Evolutionary conservation across 2,888 invertebrate species (phyloP).

Genomic region (Eilema sororculum): DNA sequence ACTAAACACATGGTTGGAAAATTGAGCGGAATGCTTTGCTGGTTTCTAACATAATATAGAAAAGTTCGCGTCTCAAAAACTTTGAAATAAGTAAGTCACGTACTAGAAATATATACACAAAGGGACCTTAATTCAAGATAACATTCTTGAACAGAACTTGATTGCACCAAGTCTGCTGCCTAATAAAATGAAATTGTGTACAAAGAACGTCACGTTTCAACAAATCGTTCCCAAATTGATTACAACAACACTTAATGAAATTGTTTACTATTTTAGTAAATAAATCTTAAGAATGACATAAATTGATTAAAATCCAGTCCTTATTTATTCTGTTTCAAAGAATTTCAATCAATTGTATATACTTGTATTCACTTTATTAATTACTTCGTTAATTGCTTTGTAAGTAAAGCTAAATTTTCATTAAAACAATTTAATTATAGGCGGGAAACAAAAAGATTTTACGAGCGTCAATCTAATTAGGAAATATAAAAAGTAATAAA

Average conservation of each 20-base stretch:
- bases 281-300: neutral
- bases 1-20: neutral
- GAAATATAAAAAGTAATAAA: neutral
- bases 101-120: neutral
- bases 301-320: neutral
- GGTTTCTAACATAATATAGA: neutral
- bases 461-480: neutral
- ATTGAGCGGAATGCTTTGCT: neutral
- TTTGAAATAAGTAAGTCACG: neutral
- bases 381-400: neutral
- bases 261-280: neutral
- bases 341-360: neutral
- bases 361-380: neutral
- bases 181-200: slow-evolving; percentile 2
- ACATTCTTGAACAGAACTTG: neutral
- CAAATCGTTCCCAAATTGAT: slow-evolving; percentile 1
- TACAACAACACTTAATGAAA: neutral
- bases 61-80: neutral
- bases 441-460: neutral
- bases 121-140: neutral
- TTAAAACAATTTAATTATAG: neutral
- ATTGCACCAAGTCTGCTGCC: neutral
- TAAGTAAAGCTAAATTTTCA: neutral
- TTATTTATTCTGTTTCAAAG: neutral
- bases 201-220: slow-evolving; percentile 5